Conservation (phyloP, 2,888 invertebrate genomes). For the Lasioglossum zephyrum region DNA sequence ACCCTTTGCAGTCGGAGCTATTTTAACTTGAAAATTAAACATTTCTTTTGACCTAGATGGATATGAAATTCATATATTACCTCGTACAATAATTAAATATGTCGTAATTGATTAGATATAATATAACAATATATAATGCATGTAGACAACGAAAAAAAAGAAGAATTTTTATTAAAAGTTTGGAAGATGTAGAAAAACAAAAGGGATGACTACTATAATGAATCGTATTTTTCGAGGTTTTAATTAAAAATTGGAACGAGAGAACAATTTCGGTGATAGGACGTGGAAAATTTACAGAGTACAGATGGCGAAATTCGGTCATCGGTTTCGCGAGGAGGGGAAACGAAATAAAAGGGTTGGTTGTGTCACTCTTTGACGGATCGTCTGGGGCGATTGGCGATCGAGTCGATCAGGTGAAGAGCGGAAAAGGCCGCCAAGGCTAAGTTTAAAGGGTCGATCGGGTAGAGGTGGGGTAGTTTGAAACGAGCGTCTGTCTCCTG, state of each 20-base stretch:
- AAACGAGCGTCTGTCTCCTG: conserved; percentile 61
- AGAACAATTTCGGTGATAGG: background rate
- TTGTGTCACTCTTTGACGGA: conserved; percentile 53
- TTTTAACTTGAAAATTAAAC: no score
- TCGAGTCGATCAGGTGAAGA: conserved; percentile 48
- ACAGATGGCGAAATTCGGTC: background rate
- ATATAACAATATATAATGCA: background rate
- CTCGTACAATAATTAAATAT: no score
- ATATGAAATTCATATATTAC: no score
- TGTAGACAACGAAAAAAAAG: background rate
- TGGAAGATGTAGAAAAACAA: background rate
- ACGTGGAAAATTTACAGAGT: background rate
- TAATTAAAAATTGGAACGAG: background rate
- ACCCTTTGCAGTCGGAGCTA: no score
- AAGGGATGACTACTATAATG: background rate
- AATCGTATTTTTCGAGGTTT: background rate
- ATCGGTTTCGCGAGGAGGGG: background rate
- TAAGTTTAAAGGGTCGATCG: conserved; percentile 12
- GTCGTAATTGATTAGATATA: no score
- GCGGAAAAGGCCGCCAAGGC: conserved; percentile 34
- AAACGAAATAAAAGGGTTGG: conserved; percentile 19
- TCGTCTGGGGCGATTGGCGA: conserved; percentile 55
- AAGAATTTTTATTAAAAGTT: background rate
- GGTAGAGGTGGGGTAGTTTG: conserved; percentile 38
- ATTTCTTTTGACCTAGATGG: no score